These are phyloP conservation scores for Spinus olivaceus DNA, from an alignment of 2,797 vertebrate species.

Conservation along the genomic window DNA sequence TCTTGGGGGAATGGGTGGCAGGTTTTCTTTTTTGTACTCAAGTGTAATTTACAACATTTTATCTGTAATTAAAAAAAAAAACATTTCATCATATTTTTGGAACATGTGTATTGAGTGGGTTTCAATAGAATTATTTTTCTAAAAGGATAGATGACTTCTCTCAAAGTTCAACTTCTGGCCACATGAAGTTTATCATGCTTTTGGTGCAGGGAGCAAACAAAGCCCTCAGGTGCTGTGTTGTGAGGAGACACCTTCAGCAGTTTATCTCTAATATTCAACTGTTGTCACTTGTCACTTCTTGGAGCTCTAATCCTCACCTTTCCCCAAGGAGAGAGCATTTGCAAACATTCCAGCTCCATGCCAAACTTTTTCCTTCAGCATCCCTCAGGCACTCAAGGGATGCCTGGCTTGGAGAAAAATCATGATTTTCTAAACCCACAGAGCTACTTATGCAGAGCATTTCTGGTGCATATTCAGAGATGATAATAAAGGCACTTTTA, in stretches of 20 bases:
- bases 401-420: not conserved
- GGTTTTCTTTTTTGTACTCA: not conserved
- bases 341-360: not conserved
- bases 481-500: not conserved
- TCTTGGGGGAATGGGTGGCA: not conserved
- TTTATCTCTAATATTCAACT: not conserved
- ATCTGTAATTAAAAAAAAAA: not conserved
- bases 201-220: not conserved
- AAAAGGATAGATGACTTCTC: not conserved
- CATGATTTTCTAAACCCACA: not conserved
- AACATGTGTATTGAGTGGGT: accelerated
- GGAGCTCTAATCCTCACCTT: not conserved
- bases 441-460: not conserved
- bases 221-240: not conserved
- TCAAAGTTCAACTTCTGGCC: not conserved
- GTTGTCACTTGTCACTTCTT: not conserved
- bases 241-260: not conserved
- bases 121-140: not conserved
- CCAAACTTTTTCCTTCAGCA: not conserved
- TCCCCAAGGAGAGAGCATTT: not conserved
- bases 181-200: not conserved
- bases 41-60: not conserved
- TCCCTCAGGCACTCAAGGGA: not conserved
- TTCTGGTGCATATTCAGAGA: not conserved
- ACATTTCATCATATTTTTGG: not conserved